phyloP scores from a whole-genome alignment of 2,113 vertebrate species.

The Megatriorchis doriae region DNA sequence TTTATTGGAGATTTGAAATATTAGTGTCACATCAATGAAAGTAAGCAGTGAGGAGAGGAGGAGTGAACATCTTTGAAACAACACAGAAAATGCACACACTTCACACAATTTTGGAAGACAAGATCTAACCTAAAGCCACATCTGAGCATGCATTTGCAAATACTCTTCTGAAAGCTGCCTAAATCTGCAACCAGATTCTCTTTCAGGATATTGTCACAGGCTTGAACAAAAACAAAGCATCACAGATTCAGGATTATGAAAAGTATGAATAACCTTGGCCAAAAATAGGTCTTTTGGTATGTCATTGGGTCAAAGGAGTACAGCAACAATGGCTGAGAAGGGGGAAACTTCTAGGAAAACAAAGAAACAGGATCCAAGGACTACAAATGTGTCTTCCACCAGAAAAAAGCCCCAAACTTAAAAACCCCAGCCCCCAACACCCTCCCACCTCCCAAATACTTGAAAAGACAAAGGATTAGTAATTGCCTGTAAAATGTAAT shows the following conservation, averaged over 20 bases:
- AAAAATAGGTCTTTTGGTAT: not conserved
- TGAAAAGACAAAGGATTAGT: not conserved
- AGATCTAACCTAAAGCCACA: not conserved
- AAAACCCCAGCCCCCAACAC: not conserved
- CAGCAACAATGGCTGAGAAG: not conserved
- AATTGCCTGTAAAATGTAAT: not conserved
- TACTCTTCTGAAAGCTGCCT: not conserved
- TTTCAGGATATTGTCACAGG: not conserved
- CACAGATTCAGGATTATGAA: not conserved
- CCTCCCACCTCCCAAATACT: accelerated
- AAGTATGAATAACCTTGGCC: not conserved
- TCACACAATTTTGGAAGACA: not conserved
- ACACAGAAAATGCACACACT: not conserved
- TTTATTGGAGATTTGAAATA: not conserved
- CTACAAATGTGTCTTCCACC: not conserved
- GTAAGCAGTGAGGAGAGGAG: not conserved
- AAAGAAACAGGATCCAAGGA: not conserved
- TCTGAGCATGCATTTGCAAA: not conserved
- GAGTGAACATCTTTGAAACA: not conserved
- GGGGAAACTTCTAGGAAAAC: not conserved
- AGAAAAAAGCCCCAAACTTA: not conserved
- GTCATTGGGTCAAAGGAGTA: not conserved
- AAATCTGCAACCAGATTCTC: not conserved
- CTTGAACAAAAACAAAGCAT: not conserved
- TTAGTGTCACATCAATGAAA: not conserved